A percentile compares a stretch with the other conserved stretches of the same genome.
Evolutionary conservation across 2,113 vertebrate genomes (phyloP).

Genomic region (Pluvialis apricaria): DNA sequence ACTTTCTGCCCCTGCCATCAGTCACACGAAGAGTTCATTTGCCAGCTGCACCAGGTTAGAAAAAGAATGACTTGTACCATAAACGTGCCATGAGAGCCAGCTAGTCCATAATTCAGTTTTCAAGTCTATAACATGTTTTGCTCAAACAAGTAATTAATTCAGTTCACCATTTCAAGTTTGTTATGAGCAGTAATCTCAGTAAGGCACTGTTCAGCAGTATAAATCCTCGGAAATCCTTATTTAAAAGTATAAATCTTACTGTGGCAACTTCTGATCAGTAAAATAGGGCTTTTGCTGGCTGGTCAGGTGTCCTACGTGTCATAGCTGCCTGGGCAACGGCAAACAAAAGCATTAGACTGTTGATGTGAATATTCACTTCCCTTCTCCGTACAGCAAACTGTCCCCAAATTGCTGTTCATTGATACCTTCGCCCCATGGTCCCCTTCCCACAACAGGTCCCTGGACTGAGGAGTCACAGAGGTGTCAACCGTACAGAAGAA

Average conservation of each 20-base stretch:
- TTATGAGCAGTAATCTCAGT: neutral
- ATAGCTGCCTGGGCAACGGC: neutral
- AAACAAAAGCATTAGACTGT: neutral
- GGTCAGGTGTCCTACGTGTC: neutral
- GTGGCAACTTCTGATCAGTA: neutral
- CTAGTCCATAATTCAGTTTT: slow-evolving; percentile 2
- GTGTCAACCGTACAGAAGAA: neutral
- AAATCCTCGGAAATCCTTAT: neutral
- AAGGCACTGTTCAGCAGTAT: neutral
- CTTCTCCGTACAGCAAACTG: neutral
- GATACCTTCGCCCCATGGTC: neutral
- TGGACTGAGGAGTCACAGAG: rapidly evolving
- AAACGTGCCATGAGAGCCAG: neutral
- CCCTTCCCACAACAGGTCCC: neutral
- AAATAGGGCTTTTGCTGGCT: neutral
- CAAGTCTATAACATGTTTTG: neutral
- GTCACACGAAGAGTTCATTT: neutral
- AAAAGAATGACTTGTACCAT: neutral
- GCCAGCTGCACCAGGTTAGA: neutral
- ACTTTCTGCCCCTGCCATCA: neutral
- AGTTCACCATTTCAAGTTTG: neutral
- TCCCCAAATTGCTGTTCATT: neutral
- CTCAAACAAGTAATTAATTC: slow-evolving; percentile 1
- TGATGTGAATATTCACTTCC: neutral
- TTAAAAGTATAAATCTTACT: neutral